Conservation (phyloP, 2,113 vertebrate species). For the Pseudonaja textilis region DNA sequence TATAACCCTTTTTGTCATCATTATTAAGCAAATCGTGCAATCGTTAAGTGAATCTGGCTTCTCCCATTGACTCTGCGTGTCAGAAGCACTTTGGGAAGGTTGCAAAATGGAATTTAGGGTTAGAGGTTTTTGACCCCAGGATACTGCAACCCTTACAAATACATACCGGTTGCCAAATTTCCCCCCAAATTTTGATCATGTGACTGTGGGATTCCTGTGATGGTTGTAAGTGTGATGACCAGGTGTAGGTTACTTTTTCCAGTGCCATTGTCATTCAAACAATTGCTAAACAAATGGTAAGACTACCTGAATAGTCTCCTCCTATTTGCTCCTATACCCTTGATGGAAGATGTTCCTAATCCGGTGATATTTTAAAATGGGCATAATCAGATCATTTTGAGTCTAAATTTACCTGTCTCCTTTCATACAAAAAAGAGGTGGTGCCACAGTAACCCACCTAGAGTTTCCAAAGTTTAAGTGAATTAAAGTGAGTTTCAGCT, state of each 20-base stretch:
- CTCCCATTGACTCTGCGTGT: no score
- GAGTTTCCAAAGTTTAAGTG: slow-evolving; percentile 45
- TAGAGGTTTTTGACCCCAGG: no score
- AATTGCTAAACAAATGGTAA: neutral
- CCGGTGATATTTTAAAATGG: neutral
- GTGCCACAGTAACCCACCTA: neutral
- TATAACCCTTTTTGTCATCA: no score
- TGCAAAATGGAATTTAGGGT: no score
- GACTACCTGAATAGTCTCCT: neutral
- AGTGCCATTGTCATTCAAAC: neutral
- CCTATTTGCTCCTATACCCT: neutral
- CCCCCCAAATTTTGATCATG: neutral
- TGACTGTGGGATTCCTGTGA: neutral
- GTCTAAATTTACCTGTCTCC: neutral
- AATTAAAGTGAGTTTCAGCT: slow-evolving; percentile 48
- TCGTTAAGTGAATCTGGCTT: no score
- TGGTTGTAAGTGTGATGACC: neutral
- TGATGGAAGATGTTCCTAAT: neutral
- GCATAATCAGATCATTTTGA: neutral
- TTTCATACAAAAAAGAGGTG: neutral
- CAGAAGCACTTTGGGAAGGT: no score
- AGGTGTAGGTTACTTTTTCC: neutral
- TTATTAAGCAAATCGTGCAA: no score
- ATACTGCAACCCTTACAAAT: no score
- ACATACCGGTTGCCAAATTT: neutral